Conservation (phyloP, 92 coral and sea anemone species). For the Porites rus region DNA sequence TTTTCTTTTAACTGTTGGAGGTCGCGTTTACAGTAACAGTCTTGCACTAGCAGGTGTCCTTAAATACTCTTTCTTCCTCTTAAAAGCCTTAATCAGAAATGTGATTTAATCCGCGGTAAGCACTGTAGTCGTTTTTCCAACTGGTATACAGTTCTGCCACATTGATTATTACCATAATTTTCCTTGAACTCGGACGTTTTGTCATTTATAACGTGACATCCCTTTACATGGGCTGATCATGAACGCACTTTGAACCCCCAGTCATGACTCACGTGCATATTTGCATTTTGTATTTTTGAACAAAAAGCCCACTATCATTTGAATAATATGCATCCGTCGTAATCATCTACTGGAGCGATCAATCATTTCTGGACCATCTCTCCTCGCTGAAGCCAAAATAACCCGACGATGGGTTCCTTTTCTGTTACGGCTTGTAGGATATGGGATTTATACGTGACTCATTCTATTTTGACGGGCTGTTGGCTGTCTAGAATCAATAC, state of each 20-base stretch:
- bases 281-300: background rate
- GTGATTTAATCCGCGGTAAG: no score
- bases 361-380: background rate
- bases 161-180: no score
- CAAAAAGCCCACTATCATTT: background rate
- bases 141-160: no score
- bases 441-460: conserved; percentile 49
- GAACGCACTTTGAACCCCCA: conserved; percentile 20
- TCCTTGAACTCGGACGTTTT: background rate
- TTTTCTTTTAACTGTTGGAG: no score
- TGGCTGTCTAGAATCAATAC: conserved; percentile 47
- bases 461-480: conserved; percentile 61
- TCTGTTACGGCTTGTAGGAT: background rate
- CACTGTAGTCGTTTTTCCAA: no score
- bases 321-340: background rate
- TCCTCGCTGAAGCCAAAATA: background rate
- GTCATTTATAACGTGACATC: background rate
- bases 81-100: no score
- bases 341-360: no score
- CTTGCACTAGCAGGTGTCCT: no score
- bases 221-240: background rate
- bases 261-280: conserved; percentile 8
- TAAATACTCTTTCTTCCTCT: no score
- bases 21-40: no score
- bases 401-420: background rate